Evolutionary conservation across 2,888 invertebrate genomes (phyloP), one percentile per base, ranked within the genome.

Genomic region (Allophyes oxyacanthae): DNA sequence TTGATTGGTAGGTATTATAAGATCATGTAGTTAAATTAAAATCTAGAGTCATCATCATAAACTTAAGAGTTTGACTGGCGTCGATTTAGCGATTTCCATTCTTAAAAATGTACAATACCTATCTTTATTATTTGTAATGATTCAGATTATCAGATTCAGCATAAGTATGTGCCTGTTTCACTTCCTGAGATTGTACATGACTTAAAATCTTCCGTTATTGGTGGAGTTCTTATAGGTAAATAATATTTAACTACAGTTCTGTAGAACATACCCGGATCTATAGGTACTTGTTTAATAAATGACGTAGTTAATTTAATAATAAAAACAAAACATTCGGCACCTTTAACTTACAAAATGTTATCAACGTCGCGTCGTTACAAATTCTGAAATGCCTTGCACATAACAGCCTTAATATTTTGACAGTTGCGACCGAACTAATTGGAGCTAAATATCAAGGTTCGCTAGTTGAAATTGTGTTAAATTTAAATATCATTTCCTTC

Each of bases 371-470:
- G 10, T 33, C 6, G 28, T 20, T 28, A 37, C 46, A 60, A 60
- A 62, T 60, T 56, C 57, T 46, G 41, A 65, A 75, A 77, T 79
- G 55, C 73, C 67, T 78, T 33, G 53, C 51, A 70, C 67, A 59
- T 60, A 64, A 52, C 55, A 59, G 62, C 57, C 72, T 77, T 45
- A 74, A 60, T 64, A 69, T 69, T 77, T 64, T 75, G 70, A 73
- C 69, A 70, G 65, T 71, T 57, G 51, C 46, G 55, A 65, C 58
- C 61, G 65, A 68, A 73, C 63, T 71, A 76, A 75, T 72, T 77
- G 63, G 69, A 73, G 64, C 60, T 66, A 80, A 81, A 81, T 81
- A 81, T 72, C 83, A 81, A 79, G 83, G 81, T 75, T 63, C 64
- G 53, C 37, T 48, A 53, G 62, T 74, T 57, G 54, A 71, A 75